These are phyloP conservation scores for Myotis myotis DNA, from an alignment of 2,797 vertebrate genomes.

Conservation along the genomic window DNA sequence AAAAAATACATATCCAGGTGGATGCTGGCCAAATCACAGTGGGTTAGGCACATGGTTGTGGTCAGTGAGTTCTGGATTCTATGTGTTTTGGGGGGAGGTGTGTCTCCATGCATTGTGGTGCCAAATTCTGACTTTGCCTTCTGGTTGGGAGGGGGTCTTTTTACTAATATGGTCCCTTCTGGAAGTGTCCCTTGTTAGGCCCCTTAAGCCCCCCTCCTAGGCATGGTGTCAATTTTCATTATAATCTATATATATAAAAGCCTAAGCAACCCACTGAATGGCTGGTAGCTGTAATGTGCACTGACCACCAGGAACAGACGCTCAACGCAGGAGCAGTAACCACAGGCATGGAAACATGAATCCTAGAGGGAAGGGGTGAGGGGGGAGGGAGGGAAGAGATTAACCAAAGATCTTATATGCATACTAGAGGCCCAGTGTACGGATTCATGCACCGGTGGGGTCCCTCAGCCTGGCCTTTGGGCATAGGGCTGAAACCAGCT, in stretches of 20 bases:
- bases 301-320: too few relatives aligned
- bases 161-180: neutral
- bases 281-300: too few relatives aligned
- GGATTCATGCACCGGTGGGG: too few relatives aligned
- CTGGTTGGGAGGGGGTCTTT: neutral
- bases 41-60: neutral
- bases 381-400: too few relatives aligned
- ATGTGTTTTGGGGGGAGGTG: neutral
- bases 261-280: too few relatives aligned
- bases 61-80: neutral
- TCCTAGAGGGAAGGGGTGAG: too few relatives aligned
- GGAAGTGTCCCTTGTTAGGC: neutral
- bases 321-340: too few relatives aligned
- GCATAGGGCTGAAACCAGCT: too few relatives aligned
- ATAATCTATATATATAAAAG: neutral
- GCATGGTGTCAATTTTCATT: neutral
- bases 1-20: neutral
- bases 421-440: too few relatives aligned
- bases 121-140: neutral
- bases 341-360: too few relatives aligned
- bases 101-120: neutral
- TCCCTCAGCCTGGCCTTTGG: too few relatives aligned
- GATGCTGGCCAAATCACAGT: neutral
- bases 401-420: too few relatives aligned
- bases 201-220: neutral